Base-by-base conservation (phyloP, 2,797 vertebrate genomes). In the Capromys pilorides region DNA sequence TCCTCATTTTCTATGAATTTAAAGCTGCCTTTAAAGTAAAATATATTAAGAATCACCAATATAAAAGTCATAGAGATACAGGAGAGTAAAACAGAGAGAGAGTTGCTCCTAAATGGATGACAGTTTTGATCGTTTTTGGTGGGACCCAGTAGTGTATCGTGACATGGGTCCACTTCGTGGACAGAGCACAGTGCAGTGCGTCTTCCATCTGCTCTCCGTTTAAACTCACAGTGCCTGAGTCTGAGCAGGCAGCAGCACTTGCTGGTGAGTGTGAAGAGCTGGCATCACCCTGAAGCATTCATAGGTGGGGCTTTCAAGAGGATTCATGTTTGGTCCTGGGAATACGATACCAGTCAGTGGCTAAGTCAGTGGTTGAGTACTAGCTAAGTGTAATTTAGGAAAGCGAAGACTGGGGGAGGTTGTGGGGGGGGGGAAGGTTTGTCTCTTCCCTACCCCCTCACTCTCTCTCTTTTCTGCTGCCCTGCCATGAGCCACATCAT, bases 221-320 rank as follows among this genome's bases (percentile, higher is more conserved):
- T 18, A 54, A 22, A 4, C 31, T 88, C 10, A 1, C 51, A 64
- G 59, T 33, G 39, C 59, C 31, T 24, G 51, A 41, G 78, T 26
- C 59, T 75, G 69, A 67, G 39, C 64, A 26, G 79, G 54, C 8
- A 62, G 28, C n/a, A 59, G 39, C 49, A 18, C 41, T 22, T n/a
- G 26, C 64, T n/a, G n/a, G 36, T 61, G 54, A 67, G 18, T 26
- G n/a, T n/a, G 12, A 8, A 81, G 54, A 90, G 41, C 28, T 7
- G 11, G 8, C 12, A 28, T 82, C 64, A 92, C 96, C 85, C 82
- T 33, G 69, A 94, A 97, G 24, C 26, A 28, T 26, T 77, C 13
- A 7, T 26, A 49, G 14, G 24, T 75, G 24, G 41, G 24, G 24
- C 12, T 75, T 75, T 75, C 2, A 39, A 24, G 7, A 45, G 73